Evolutionary conservation across 2,797 vertebrate genomes (phyloP).

Genomic region (Microctenopoma lineatum): DNA sequence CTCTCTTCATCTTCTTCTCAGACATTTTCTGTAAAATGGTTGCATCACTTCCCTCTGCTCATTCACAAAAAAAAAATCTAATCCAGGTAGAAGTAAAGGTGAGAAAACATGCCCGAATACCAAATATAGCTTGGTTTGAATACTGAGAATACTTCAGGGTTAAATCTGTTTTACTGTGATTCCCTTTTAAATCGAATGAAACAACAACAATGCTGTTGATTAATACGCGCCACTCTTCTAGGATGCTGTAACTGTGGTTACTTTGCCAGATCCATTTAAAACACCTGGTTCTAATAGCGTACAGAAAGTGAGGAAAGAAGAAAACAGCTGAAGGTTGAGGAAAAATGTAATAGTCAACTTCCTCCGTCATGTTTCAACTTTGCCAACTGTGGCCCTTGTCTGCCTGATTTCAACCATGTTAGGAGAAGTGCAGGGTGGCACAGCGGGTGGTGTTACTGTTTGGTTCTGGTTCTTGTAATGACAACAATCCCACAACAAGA

Average conservation of each 20-base stretch:
- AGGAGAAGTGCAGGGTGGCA: conserved; percentile 15
- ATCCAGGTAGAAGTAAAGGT: conserved; percentile 27
- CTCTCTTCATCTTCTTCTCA: neutral
- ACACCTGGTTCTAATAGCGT: conserved; percentile 36
- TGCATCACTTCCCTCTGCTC: conserved; percentile 1
- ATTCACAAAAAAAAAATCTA: conserved; percentile 37
- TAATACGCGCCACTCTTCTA: conserved; percentile 6
- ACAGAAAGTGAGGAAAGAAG: conserved; percentile 23
- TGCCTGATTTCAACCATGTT: conserved; percentile 61
- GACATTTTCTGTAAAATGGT: neutral
- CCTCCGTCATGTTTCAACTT: conserved; percentile 21
- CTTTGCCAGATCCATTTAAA: conserved; percentile 18
- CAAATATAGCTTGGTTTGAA: conserved; percentile 15
- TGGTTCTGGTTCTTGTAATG: conserved; percentile 53
- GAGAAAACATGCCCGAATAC: conserved; percentile 21
- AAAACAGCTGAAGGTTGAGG: conserved; percentile 5
- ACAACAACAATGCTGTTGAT: neutral
- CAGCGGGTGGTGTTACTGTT: conserved; percentile 54
- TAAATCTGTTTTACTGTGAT: conserved; percentile 14
- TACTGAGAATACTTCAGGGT: neutral
- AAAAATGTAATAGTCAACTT: conserved; percentile 27
- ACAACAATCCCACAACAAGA: conserved; percentile 47
- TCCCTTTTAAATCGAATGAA: conserved; percentile 3
- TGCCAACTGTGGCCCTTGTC: conserved; percentile 36
- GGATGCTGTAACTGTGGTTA: conserved; percentile 19